phyloP scores from a whole-genome alignment of 2,888 invertebrate species.

The Vannuccia rotundouncinata region DNA sequence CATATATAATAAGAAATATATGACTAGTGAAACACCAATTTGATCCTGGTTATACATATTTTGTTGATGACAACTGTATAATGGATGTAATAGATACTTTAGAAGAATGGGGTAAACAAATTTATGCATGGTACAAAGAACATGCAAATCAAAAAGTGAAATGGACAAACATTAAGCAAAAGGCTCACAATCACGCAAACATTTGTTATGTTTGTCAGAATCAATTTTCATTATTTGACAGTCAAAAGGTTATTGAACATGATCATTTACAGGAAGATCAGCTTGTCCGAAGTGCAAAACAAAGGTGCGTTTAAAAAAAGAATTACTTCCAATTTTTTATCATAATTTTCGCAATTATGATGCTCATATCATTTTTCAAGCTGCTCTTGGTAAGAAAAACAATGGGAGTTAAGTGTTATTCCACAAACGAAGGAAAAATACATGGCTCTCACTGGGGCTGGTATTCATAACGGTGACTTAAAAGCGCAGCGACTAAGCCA shows the following conservation, averaged over 20 bases:
- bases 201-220: not conserved
- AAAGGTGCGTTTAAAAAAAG: not conserved
- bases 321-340: too few species aligned
- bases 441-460: not conserved
- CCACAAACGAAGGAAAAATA: not conserved
- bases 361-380: not conserved
- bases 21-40: too few species aligned
- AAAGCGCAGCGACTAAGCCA: too few species aligned
- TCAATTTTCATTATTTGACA: not conserved
- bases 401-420: not conserved
- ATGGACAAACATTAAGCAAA: too few species aligned
- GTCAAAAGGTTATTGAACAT: not conserved
- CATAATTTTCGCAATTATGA: not conserved
- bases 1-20: too few species aligned
- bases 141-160: not conserved
- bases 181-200: too few species aligned
- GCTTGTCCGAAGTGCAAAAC: not conserved
- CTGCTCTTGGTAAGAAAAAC: not conserved
- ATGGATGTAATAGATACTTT: not conserved
- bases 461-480: too few species aligned
- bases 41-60: not conserved
- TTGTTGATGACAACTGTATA: not conserved
- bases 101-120: not conserved
- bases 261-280: not conserved
- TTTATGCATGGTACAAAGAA: not conserved